These are phyloP conservation scores for Colletes gigas DNA, from an alignment of 1,140 invertebrate genomes.

Conservation along the genomic window DNA sequence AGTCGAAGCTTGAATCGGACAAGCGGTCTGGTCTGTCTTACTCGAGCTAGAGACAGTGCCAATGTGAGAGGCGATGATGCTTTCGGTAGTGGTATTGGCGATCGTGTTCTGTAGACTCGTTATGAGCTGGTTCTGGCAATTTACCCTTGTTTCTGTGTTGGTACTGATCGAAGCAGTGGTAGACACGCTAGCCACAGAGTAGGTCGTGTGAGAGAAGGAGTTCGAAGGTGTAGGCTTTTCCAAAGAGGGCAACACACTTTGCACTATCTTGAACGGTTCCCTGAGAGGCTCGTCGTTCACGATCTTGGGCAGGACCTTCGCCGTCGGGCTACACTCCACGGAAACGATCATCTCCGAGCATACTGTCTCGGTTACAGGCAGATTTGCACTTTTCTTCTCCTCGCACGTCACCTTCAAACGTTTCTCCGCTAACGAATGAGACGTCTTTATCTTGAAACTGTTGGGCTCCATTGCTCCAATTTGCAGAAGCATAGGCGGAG, in stretches of 20 bases:
- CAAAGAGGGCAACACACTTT: conserved; percentile 48
- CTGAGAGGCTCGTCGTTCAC: conserved; percentile 73
- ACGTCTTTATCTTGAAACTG: conserved; percentile 77
- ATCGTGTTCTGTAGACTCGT: conserved; percentile 43
- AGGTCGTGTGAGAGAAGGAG: conserved; percentile 35
- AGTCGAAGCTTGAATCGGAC: conserved; percentile 35
- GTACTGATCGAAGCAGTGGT: conserved; percentile 12
- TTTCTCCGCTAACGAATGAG: conserved; percentile 51
- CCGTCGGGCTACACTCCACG: conserved; percentile 26
- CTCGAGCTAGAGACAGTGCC: conserved; percentile 12
- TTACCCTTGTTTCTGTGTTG: conserved; percentile 8
- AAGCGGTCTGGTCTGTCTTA: conserved; percentile 25
- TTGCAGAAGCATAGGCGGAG: conserved; percentile 84
- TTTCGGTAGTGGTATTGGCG: conserved; percentile 24
- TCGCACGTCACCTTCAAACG: conserved; percentile 50
- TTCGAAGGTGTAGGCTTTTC: conserved; percentile 44
- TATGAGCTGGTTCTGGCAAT: conserved; percentile 42
- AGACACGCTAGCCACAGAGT: conserved; percentile 40
- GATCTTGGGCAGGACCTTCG: conserved; percentile 74
- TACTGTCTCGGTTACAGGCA: conserved; percentile 18
- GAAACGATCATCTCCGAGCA: conserved; percentile 37
- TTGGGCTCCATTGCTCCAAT: conserved; percentile 84
- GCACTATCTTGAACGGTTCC: conserved; percentile 76
- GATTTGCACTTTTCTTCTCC: conserved; percentile 41
- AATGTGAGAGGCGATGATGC: conserved; percentile 33